A percentile compares a stretch with the other conserved stretches of the same genome.
Evolutionary conservation across 2,113 vertebrate species (phyloP).

Genomic region (Psophia crepitans): DNA sequence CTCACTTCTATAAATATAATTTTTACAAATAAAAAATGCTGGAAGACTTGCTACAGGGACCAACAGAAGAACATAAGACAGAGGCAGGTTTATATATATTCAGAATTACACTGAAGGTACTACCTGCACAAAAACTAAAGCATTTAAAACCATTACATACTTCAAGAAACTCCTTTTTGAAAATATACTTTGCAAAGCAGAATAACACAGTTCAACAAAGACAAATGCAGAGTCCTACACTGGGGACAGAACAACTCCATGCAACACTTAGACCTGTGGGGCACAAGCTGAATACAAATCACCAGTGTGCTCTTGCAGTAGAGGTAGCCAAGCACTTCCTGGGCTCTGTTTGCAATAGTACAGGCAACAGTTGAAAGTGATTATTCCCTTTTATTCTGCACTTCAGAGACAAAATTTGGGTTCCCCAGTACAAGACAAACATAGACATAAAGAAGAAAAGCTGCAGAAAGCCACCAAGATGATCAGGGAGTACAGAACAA

Average conservation of each 20-base stretch:
- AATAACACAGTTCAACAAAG: background rate
- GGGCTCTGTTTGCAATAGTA: background rate
- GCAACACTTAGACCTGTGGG: background rate
- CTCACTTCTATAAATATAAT: background rate
- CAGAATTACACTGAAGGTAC: background rate
- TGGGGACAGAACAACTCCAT: background rate
- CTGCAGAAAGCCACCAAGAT: background rate
- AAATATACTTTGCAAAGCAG: background rate
- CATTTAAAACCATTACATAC: background rate
- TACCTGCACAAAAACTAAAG: background rate
- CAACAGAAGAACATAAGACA: background rate
- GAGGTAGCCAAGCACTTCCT: background rate
- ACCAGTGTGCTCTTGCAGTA: background rate
- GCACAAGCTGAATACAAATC: background rate
- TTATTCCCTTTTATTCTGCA: background rate
- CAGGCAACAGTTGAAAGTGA: background rate
- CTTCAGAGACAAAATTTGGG: background rate
- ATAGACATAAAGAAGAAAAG: background rate
- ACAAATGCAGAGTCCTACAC: background rate
- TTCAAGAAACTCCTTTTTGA: background rate
- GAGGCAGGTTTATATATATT: background rate
- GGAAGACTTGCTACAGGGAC: background rate
- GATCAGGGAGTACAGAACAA: background rate
- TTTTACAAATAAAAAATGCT: background rate
- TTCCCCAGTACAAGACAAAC: background rate